phyloP scores from a whole-genome alignment of 2,797 vertebrate genomes.

The Gymnoscopelus braueri region DNA sequence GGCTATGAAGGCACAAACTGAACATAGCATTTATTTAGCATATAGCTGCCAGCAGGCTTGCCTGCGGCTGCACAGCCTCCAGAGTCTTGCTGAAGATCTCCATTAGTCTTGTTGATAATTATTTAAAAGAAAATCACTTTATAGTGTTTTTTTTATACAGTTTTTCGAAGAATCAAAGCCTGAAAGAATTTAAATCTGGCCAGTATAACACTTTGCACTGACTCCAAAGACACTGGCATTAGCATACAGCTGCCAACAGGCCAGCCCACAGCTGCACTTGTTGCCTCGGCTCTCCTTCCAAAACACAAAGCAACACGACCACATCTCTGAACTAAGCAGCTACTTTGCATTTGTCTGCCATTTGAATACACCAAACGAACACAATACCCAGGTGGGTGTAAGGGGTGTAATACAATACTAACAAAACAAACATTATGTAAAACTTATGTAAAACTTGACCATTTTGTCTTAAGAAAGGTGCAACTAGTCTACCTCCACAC shows the following conservation, averaged over 20 bases:
- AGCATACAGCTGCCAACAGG: constrained; percentile 77
- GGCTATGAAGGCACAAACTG: constrained; percentile 3
- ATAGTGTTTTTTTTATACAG: neutral
- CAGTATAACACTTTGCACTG: constrained; percentile 68
- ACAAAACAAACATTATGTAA: neutral
- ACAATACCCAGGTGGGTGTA: constrained; percentile 13
- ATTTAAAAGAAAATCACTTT: neutral
- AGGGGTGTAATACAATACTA: neutral
- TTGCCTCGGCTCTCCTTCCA: constrained; percentile 57
- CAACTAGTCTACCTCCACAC: neutral
- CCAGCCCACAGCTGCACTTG: constrained; percentile 67
- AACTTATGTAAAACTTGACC: neutral
- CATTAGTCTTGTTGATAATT: constrained; percentile 1
- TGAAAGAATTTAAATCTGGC: constrained; percentile 41
- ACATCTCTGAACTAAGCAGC: constrained; percentile 39
- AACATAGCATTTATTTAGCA: constrained; percentile 10
- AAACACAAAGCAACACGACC: constrained; percentile 62
- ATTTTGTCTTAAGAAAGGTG: neutral
- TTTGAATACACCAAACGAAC: constrained; percentile 33
- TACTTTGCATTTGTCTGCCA: constrained; percentile 35
- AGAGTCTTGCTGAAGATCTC: neutral
- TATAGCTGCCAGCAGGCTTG: constrained; percentile 1
- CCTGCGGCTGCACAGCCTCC: neutral
- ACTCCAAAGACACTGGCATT: constrained; percentile 70
- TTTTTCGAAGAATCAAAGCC: constrained; percentile 32